Conservation (phyloP, 2,113 vertebrate genomes). For the Prochilodus magdalenae region DNA sequence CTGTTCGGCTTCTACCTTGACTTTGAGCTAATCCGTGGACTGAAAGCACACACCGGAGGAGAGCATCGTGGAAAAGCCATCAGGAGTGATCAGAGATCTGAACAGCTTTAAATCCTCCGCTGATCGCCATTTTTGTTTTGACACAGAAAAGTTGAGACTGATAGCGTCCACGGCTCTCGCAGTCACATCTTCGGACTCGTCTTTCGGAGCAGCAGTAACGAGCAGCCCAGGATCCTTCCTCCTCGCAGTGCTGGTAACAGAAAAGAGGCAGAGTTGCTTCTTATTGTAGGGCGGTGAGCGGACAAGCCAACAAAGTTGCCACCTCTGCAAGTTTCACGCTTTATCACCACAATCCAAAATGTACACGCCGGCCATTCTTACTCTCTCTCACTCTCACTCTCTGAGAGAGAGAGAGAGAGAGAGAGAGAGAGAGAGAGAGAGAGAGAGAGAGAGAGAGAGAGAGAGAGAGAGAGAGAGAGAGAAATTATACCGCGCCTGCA, state of each 20-base stretch:
- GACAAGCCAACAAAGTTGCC: not conserved
- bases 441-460: no score
- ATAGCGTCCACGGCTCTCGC: conserved; percentile 9
- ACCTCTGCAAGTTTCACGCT: not conserved
- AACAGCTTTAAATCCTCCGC: not conserved
- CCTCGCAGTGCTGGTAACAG: not conserved
- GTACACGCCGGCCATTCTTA: not conserved
- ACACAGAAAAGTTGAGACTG: not conserved
- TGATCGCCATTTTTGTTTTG: conserved; percentile 3
- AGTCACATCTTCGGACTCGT: not conserved
- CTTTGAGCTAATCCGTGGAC: not conserved
- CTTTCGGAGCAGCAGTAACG: not conserved
- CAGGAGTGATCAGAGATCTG: not conserved
- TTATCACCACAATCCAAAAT: not conserved
- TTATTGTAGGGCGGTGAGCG: not conserved
- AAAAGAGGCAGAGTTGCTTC: not conserved
- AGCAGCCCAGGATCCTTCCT: not conserved
- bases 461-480: no score
- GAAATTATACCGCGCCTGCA: not conserved
- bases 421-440: no score
- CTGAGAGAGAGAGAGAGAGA: no score
- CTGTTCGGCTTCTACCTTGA: not conserved
- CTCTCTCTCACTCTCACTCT: not conserved
- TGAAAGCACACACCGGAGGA: not conserved
- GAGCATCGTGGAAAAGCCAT: not conserved